phyloP scores from a whole-genome alignment of 2,888 invertebrate species.

The Kryphioiulus occultus region DNA sequence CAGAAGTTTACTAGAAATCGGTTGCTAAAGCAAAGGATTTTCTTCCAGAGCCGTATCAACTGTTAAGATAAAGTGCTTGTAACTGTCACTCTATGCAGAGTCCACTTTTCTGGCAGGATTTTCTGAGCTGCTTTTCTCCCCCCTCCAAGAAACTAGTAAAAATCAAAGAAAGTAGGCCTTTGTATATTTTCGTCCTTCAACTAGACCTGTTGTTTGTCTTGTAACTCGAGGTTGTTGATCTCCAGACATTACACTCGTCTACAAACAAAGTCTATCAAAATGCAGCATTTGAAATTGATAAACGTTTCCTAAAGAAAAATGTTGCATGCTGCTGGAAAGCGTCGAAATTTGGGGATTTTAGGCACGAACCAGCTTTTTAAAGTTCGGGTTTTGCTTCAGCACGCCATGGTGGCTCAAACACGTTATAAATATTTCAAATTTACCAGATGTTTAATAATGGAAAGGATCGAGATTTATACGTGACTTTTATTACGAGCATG shows the following conservation, averaged over 20 bases:
- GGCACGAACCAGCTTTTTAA: neutral
- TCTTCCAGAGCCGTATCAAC: neutral
- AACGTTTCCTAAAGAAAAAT: neutral
- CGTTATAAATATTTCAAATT: neutral
- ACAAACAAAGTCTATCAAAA: conserved; percentile 31
- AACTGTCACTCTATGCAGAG: neutral
- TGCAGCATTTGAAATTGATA: conserved; percentile 13
- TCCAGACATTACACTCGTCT: conserved; percentile 23
- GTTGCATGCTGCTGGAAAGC: neutral
- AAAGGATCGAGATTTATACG: too few species aligned
- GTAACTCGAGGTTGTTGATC: conserved; percentile 30
- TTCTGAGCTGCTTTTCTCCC: neutral
- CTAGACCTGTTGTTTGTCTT: conserved; percentile 30
- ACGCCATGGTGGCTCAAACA: neutral
- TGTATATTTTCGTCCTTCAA: conserved; percentile 35
- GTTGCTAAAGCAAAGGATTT: neutral
- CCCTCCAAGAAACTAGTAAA: neutral
- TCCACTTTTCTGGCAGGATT: neutral
- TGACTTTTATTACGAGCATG: too few species aligned
- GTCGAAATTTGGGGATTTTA: neutral
- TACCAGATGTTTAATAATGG: too few species aligned
- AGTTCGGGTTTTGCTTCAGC: neutral
- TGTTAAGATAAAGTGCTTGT: neutral
- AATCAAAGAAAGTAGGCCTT: conserved; percentile 30
- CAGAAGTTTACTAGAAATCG: neutral